These are phyloP conservation scores for Elanoides forficatus DNA, from an alignment of 2,113 vertebrate species.

Conservation along the genomic window DNA sequence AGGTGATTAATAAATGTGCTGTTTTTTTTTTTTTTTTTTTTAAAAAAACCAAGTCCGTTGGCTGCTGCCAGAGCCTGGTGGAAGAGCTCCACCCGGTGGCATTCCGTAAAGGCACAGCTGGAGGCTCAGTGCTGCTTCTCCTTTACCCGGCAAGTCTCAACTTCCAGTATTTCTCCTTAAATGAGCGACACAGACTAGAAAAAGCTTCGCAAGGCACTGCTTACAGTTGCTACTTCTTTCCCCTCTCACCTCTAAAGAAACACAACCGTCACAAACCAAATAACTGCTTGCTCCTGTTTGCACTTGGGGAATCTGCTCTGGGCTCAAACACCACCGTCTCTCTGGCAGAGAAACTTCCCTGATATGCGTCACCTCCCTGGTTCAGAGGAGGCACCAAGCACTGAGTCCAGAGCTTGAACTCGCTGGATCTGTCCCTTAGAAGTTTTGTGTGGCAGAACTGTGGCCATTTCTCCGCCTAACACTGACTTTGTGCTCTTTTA, in stretches of 20 bases:
- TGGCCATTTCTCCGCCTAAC: background rate
- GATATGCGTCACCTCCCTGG: rapidly evolving
- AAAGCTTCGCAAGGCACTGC: background rate
- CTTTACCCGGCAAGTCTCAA: rapidly evolving
- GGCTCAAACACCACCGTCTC: background rate
- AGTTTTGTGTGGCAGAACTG: rapidly evolving
- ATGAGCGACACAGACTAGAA: rapidly evolving
- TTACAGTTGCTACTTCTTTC: background rate
- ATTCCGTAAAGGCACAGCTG: background rate
- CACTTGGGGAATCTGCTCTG: background rate
- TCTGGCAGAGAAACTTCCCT: rapidly evolving
- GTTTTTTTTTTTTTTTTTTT: rapidly evolving
- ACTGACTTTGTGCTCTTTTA: background rate
- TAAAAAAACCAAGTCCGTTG: rapidly evolving
- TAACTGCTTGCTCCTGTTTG: background rate
- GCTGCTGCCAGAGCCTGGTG: background rate
- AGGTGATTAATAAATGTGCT: background rate
- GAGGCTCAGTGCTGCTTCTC: background rate
- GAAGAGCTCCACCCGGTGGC: conserved; percentile 50
- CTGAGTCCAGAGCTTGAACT: rapidly evolving
- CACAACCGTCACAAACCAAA: background rate
- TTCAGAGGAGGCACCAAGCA: background rate
- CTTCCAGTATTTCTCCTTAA: background rate
- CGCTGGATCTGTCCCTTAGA: rapidly evolving
- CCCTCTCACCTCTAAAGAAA: background rate